A percentile compares a stretch with the other conserved stretches of the same genome.
Evolutionary conservation across 1,140 invertebrate species (phyloP).

Genomic region (Macrotrachela quadricornifera): DNA sequence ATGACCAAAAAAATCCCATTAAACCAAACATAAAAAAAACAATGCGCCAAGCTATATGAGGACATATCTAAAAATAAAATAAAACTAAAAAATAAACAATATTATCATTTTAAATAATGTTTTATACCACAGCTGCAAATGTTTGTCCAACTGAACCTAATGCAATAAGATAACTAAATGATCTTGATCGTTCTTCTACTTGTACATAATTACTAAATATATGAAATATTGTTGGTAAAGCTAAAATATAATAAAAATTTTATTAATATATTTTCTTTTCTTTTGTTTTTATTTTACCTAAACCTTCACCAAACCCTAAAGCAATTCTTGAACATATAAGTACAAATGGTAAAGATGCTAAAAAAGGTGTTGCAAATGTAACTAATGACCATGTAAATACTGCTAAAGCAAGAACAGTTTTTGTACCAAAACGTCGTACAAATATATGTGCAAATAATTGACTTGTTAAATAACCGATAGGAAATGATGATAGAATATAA

Average conservation of each 20-base stretch:
- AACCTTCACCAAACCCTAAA: constrained; percentile 50
- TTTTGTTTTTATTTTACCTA: constrained; percentile 36
- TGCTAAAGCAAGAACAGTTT: constrained; percentile 44
- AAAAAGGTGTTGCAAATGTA: constrained; percentile 48
- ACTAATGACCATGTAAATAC: constrained; percentile 54
- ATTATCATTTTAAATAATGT: neutral
- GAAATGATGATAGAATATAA: constrained; percentile 55
- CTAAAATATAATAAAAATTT: constrained; percentile 25
- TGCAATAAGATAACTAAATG: constrained; percentile 52
- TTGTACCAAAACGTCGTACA: constrained; percentile 41
- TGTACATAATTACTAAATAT: constrained; percentile 52
- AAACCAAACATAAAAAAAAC: constrained; percentile 51
- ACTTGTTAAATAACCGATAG: constrained; percentile 55
- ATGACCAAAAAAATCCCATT: constrained; percentile 46
- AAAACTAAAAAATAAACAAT: neutral
- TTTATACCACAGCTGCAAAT: constrained; percentile 45
- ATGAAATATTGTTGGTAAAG: constrained; percentile 55
- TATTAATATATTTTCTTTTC: neutral
- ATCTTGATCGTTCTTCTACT: constrained; percentile 47
- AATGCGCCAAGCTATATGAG: constrained; percentile 44
- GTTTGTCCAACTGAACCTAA: constrained; percentile 54
- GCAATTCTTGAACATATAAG: constrained; percentile 44
- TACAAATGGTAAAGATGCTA: constrained; percentile 37
- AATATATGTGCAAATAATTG: constrained; percentile 32
- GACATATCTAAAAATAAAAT: constrained; percentile 24